Evolutionary conservation across 2,888 invertebrate species (phyloP).

Genomic region (Penaeus monodon): DNA sequence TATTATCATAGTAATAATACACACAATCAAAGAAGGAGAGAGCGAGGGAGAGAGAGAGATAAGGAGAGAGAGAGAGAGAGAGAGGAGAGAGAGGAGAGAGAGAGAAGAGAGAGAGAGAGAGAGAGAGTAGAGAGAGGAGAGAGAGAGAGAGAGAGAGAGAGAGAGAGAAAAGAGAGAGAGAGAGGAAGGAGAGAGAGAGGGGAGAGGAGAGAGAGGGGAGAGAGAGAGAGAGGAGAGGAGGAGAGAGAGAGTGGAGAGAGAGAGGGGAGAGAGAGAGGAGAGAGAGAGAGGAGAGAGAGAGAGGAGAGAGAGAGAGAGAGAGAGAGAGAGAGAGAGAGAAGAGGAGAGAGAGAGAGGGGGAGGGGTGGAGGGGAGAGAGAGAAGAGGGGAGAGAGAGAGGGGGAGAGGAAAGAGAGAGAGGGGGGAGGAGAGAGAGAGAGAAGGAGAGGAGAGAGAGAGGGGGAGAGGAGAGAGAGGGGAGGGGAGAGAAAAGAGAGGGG

Average conservation of each 20-base stretch:
- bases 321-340: not conserved
- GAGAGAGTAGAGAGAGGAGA: not conserved
- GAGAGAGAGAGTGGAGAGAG: too few species aligned
- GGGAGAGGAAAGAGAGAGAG: too few species aligned
- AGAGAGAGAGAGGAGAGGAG: too few species aligned
- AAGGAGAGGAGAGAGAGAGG: too few species aligned
- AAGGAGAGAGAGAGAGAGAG: conserved; percentile 38
- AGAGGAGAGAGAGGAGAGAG: conserved; percentile 21
- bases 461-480: too few species aligned
- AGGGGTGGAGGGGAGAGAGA: too few species aligned
- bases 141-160: not conserved
- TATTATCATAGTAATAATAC: too few species aligned
- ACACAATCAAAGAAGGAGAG: not conserved
- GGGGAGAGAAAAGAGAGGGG: too few species aligned
- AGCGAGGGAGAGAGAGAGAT: conserved; percentile 10
- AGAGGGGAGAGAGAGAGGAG: too few species aligned
- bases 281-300: too few species aligned
- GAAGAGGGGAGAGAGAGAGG: too few species aligned
- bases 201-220: not conserved
- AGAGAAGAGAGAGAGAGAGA: conserved; percentile 14
- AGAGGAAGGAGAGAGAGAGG: not conserved
- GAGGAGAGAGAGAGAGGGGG: not conserved
- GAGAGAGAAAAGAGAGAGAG: not conserved
- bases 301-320: not conserved
- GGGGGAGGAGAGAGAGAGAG: too few species aligned